phyloP scores from a whole-genome alignment of 2,888 invertebrate species.

The Candidula unifasciata region DNA sequence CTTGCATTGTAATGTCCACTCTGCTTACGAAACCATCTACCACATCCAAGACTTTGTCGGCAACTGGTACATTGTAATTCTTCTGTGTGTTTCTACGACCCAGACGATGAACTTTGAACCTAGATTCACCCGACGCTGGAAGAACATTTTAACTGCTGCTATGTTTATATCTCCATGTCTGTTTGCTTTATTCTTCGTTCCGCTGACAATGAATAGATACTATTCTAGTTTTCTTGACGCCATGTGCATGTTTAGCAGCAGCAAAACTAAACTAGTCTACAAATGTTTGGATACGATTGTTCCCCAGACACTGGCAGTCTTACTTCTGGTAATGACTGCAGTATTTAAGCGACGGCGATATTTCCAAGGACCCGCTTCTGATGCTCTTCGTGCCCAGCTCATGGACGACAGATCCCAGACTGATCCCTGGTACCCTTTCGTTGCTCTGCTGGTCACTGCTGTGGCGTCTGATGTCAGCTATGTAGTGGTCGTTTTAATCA shows the following conservation, averaged over 20 bases:
- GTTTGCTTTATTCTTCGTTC: background rate
- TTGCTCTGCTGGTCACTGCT: no score
- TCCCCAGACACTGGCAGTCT: background rate
- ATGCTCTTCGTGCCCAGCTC: no score
- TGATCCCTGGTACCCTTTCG: no score
- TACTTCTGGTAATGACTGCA: background rate
- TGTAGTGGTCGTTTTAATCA: no score
- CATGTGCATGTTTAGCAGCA: no score
- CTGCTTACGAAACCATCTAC: background rate
- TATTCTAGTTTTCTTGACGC: no score
- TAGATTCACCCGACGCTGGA: background rate
- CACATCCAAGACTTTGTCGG: background rate
- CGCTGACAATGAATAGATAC: background rate
- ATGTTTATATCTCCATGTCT: background rate
- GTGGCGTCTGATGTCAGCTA: no score
- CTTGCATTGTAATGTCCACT: background rate
- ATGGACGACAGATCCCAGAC: no score
- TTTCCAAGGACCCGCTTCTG: no score
- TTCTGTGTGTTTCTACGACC: background rate
- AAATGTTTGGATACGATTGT: background rate
- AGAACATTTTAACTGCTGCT: background rate
- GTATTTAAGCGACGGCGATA: background rate
- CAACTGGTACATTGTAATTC: background rate
- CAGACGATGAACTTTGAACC: background rate
- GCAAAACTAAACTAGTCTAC: background rate